Evolutionary conservation across 2,888 invertebrate genomes (phyloP).

Genomic region (Pachymerium ferrugineum): DNA sequence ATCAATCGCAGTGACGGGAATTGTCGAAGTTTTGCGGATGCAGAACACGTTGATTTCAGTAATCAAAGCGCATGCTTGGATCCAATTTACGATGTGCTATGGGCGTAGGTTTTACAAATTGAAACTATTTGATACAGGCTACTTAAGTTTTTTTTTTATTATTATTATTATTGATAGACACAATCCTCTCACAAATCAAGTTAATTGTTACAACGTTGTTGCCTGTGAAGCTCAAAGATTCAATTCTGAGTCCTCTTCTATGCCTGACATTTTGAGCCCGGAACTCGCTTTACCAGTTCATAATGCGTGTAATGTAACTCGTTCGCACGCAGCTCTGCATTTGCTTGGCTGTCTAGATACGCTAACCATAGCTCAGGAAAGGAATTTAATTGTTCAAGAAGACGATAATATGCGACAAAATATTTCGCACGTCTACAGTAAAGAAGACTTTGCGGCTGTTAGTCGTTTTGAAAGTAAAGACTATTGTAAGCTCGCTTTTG

Average conservation of each 20-base stretch:
- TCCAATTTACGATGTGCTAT: slow-evolving; percentile 85
- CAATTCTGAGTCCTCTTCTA: slow-evolving; percentile 33
- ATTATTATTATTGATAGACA: slow-evolving; percentile 42
- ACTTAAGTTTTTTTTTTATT: background rate
- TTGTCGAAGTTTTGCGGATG: slow-evolving; percentile 74
- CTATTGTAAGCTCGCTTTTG: background rate
- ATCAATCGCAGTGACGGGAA: slow-evolving; percentile 84
- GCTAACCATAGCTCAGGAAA: slow-evolving; percentile 65
- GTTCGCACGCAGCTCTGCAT: slow-evolving; percentile 85
- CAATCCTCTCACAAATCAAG: slow-evolving; percentile 59
- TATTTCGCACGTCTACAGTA: slow-evolving; percentile 58
- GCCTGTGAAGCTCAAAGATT: slow-evolving; percentile 61
- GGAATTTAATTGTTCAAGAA: slow-evolving; percentile 45
- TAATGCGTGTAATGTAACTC: slow-evolving; percentile 54
- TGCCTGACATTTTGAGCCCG: slow-evolving; percentile 65
- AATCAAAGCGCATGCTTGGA: slow-evolving; percentile 77
- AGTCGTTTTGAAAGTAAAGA: slow-evolving; percentile 78
- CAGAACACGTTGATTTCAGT: slow-evolving; percentile 77
- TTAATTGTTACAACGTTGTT: slow-evolving; percentile 76
- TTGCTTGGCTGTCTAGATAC: slow-evolving; percentile 84
- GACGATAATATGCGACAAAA: slow-evolving; percentile 45
- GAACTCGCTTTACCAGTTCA: slow-evolving; percentile 72
- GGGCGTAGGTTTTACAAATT: slow-evolving; percentile 62
- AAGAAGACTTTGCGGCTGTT: slow-evolving; percentile 75
- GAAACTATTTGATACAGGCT: background rate